Evolutionary conservation across 2,113 vertebrate genomes (phyloP).

Genomic region (Camelus dromedarius): DNA sequence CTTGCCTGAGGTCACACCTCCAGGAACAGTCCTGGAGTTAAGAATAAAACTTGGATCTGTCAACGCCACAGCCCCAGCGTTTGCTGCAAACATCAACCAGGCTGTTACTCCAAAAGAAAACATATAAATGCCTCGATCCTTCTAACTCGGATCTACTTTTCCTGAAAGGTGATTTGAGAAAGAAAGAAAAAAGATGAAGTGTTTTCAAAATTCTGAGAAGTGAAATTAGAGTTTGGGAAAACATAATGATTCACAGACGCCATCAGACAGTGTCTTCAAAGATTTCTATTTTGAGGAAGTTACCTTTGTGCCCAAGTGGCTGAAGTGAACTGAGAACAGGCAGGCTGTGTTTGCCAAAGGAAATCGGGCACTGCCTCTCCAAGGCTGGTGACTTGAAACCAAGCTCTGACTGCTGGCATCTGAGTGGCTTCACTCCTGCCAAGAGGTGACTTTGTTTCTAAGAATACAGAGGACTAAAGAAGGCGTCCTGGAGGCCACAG

Average conservation of each 20-base stretch:
- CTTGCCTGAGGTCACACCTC: slow-evolving; percentile 10
- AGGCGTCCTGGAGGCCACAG: slow-evolving; percentile 62
- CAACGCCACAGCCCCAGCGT: fast-evolving
- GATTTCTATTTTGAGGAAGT: slow-evolving; percentile 67
- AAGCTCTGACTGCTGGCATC: slow-evolving; percentile 12
- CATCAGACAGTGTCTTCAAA: neutral
- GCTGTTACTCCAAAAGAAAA: neutral
- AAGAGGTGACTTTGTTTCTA: slow-evolving; percentile 76
- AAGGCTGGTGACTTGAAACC: slow-evolving; percentile 64
- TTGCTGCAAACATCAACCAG: neutral
- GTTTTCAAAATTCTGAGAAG: slow-evolving; percentile 21
- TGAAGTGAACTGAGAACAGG: slow-evolving; percentile 1
- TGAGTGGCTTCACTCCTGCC: slow-evolving; percentile 17
- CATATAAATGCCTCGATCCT: neutral
- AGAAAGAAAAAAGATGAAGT: neutral
- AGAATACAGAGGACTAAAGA: slow-evolving; percentile 73
- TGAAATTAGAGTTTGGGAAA: slow-evolving; percentile 41
- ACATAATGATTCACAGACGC: neutral
- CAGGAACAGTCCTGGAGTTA: neutral
- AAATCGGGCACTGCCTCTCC: neutral
- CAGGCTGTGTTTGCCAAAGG: slow-evolving; percentile 49
- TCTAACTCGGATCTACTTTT: neutral
- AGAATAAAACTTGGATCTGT: slow-evolving; percentile 40
- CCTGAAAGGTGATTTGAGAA: neutral
- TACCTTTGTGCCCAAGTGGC: slow-evolving; percentile 29